These are phyloP conservation scores for Malacoraja senta DNA, from an alignment of 2,797 vertebrate genomes.

Conservation along the genomic window DNA sequence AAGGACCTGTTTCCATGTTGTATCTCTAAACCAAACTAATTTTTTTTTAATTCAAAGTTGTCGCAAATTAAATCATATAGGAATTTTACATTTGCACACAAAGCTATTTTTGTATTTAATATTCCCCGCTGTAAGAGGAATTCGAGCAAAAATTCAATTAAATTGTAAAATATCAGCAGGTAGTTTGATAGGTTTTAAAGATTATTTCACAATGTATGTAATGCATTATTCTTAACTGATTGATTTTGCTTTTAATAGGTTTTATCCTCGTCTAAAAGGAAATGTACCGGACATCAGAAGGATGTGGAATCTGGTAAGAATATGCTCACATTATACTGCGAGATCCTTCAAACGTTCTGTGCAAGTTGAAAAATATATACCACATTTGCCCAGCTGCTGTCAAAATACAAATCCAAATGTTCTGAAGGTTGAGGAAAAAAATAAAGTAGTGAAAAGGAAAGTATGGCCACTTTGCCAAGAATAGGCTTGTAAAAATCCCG, in stretches of 20 bases:
- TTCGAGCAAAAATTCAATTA: no score
- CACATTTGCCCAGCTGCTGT: no score
- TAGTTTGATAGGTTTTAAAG: no score
- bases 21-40: no score
- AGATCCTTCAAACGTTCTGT: not conserved
- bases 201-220: not conserved
- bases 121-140: not conserved
- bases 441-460: not conserved
- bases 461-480: not conserved
- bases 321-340: not conserved
- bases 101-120: not conserved
- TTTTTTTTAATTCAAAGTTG: not conserved
- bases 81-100: not conserved
- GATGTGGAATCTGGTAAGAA: conserved; percentile 4
- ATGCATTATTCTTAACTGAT: not conserved
- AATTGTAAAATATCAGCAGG: no score
- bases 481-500: not conserved
- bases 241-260: not conserved
- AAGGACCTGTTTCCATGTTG: no score
- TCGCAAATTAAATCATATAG: not conserved
- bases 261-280: not conserved
- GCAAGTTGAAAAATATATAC: not conserved
- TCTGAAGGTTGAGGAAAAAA: not conserved
- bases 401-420: not conserved
- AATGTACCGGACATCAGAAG: not conserved